Base-by-base conservation (phyloP, 1,140 invertebrate species). In the Asobara japonica region DNA sequence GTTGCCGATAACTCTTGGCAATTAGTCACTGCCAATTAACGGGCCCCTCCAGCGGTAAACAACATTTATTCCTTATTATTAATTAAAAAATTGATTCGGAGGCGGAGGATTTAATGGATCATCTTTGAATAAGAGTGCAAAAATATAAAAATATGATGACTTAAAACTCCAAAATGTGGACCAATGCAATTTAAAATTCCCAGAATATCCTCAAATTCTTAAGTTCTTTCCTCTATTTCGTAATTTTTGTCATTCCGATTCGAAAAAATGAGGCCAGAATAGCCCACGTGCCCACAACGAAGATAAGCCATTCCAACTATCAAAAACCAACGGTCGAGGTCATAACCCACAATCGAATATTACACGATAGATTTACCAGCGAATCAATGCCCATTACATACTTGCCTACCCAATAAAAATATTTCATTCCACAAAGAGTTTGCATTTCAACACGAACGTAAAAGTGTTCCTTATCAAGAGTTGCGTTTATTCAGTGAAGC, bases 21-120 rank as follows among this genome's bases (percentile, higher is more conserved):
- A 87, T 87, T 87, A 87, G 86, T 87, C 86, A 87, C 82, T 87
- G 86, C 83, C 85, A 87, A 87, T 87, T 87, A 87, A 87, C 83
- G 84, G 81, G 81, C 84, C 84, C 85, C 84, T 64, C 80, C 85
- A 84, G 85, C 83, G 83, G 84, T 86, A 87, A 87, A 87, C 82
- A 86, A 86, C 25, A 8, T 30, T 20, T 16, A 72, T 62, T 62
- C 3, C 30, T 66, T 41, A 22, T 66, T 66, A 33, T 20, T 38
- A 64, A 69, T 71, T 45, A 13, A 64, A 62, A 64, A 56, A 60
- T 60, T 33, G 56, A 56, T 51, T 51, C 18, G 30, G 48, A 45
- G n/a, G n/a, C n/a, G n/a, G n/a, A n/a, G n/a, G n/a, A n/a, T n/a
- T n/a, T n/a, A n/a, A n/a, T n/a, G n/a, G n/a, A n/a, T n/a, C n/a